phyloP scores from a whole-genome alignment of 2,113 vertebrate species.

The Leucopternis melanops region DNA sequence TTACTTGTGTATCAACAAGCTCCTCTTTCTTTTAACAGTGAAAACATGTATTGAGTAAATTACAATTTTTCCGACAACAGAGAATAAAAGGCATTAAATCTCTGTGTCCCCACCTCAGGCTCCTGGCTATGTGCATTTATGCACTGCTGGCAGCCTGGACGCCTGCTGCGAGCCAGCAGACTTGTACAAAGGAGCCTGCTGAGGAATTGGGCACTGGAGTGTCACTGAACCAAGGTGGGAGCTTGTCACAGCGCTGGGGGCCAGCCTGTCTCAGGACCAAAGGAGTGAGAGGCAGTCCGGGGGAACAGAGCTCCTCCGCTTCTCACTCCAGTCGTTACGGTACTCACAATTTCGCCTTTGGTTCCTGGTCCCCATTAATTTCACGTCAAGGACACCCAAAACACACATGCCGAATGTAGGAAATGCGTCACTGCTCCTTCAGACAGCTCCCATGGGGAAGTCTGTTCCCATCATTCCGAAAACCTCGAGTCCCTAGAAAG shows the following conservation, averaged over 20 bases:
- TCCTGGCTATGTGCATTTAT: background rate
- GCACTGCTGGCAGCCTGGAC: background rate
- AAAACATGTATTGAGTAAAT: background rate
- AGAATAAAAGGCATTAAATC: background rate
- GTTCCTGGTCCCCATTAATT: background rate
- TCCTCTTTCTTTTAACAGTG: background rate
- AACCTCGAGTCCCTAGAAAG: background rate
- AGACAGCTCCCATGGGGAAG: background rate
- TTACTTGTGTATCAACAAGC: background rate
- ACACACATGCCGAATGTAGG: background rate
- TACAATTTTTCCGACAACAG: background rate
- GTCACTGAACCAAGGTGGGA: background rate
- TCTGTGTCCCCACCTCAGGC: background rate
- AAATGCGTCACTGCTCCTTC: background rate
- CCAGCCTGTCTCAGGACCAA: background rate
- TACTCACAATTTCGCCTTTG: background rate
- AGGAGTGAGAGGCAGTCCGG: background rate
- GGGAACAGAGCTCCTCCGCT: background rate
- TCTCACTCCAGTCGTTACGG: background rate
- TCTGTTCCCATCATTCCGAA: background rate
- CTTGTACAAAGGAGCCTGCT: background rate
- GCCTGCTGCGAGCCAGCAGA: background rate
- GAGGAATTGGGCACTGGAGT: background rate
- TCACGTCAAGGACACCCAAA: background rate
- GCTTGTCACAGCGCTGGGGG: accelerated